A percentile compares a stretch with the other conserved stretches of the same genome.
These are phyloP conservation scores for Eleginops maclovinus DNA, from an alignment of 2,113 vertebrate genomes.

Conservation along the genomic window DNA sequence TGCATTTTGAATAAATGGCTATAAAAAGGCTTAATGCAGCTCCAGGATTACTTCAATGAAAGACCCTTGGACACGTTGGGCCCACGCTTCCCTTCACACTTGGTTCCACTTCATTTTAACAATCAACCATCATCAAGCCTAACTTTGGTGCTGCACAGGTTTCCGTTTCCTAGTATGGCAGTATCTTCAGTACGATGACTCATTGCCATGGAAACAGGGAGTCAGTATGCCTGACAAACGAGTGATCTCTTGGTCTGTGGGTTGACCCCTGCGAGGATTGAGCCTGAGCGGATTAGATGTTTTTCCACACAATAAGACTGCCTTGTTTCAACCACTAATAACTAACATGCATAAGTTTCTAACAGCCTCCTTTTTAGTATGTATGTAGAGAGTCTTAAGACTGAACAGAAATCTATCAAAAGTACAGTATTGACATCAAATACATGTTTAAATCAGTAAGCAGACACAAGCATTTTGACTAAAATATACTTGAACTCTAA, in stretches of 20 bases:
- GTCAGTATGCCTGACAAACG: slow-evolving; percentile 57
- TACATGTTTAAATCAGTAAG: background rate
- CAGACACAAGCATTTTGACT: background rate
- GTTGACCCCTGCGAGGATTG: slow-evolving; percentile 42
- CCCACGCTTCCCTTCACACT: slow-evolving; percentile 59
- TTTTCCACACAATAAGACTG: slow-evolving; percentile 56
- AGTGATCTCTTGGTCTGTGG: slow-evolving; percentile 45
- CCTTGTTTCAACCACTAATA: slow-evolving; percentile 5
- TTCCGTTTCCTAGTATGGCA: slow-evolving; percentile 74
- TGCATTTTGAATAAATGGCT: background rate
- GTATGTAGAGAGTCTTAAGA: background rate
- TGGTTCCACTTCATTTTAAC: slow-evolving; percentile 67
- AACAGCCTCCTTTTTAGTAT: background rate
- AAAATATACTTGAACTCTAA: background rate
- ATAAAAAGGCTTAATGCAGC: background rate
- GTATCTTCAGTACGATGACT: slow-evolving; percentile 40
- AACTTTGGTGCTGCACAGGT: slow-evolving; percentile 31
- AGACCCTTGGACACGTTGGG: slow-evolving; percentile 3
- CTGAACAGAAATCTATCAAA: background rate
- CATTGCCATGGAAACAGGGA: slow-evolving; percentile 59
- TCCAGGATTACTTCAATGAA: slow-evolving; percentile 5
- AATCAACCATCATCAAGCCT: slow-evolving; percentile 46
- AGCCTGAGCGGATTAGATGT: slow-evolving; percentile 51
- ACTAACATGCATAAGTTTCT: slow-evolving; percentile 4
- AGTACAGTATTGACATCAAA: background rate